phyloP scores from a whole-genome alignment of 1,140 invertebrate genomes.

The Mya arenaria region DNA sequence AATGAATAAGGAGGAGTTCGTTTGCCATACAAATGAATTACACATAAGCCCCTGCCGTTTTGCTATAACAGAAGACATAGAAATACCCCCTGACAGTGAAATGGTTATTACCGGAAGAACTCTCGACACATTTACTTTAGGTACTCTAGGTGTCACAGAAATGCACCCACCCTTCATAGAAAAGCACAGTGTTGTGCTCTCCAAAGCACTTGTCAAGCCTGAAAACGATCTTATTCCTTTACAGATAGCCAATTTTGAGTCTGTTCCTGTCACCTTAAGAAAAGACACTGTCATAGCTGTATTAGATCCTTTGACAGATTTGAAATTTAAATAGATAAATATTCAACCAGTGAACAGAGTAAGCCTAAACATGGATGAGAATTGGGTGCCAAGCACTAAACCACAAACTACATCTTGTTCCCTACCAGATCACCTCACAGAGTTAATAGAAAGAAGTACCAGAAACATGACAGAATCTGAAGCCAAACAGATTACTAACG shows the following conservation, averaged over 20 bases:
- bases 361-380: neutral
- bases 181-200: conserved; percentile 12
- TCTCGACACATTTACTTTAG: neutral
- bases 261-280: too few relatives aligned
- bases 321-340: neutral
- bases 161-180: neutral
- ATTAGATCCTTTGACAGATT: neutral
- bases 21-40: neutral
- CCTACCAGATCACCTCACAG: neutral
- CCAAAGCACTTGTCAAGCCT: conserved; percentile 6
- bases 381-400: neutral
- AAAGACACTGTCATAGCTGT: neutral
- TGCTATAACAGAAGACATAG: neutral
- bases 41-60: neutral
- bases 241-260: conserved; percentile 2
- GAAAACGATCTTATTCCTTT: conserved; percentile 23
- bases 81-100: conserved; percentile 16
- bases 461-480: neutral
- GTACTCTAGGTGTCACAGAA: neutral
- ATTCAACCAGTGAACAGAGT: neutral
- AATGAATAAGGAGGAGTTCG: neutral
- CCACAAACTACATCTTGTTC: neutral
- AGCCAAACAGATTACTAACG: neutral
- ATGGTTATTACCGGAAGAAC: neutral
- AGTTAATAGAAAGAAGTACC: neutral